Conservation (phyloP, 2,113 vertebrate genomes). For the Labeo rohita region DNA sequence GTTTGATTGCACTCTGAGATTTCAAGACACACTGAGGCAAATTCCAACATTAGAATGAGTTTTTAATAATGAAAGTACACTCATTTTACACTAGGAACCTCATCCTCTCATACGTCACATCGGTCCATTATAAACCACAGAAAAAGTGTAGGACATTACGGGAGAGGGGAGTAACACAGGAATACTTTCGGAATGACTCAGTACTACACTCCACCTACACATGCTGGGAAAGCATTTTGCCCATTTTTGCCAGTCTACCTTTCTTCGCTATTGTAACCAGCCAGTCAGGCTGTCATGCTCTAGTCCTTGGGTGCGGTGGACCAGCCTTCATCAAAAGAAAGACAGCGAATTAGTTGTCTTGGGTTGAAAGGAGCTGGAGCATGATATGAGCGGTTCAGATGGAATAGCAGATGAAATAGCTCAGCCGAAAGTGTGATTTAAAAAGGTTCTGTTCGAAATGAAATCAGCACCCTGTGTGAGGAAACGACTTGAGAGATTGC, state of each 20-base stretch:
- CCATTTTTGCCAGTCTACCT: constrained; percentile 40
- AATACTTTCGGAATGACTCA: constrained; percentile 50
- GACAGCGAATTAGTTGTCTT: constrained; percentile 22
- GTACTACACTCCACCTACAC: constrained; percentile 44
- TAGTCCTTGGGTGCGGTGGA: constrained; percentile 9
- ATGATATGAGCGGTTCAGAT: constrained; percentile 49
- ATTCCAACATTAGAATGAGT: not conserved
- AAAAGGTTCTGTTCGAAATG: constrained; percentile 44
- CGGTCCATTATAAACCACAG: not conserved
- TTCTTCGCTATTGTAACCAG: constrained; percentile 5
- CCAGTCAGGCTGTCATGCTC: constrained; percentile 15
- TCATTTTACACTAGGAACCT: not conserved
- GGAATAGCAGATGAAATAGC: constrained; percentile 54
- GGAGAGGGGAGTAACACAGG: constrained; percentile 21
- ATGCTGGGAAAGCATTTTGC: constrained; percentile 42
- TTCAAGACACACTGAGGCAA: not conserved
- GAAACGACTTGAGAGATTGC: constrained; percentile 52
- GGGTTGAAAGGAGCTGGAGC: constrained; percentile 44
- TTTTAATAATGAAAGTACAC: not conserved
- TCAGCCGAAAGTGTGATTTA: constrained; percentile 50
- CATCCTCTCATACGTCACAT: constrained; percentile 25
- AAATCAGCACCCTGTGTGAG: constrained; percentile 47
- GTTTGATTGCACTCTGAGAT: not conserved
- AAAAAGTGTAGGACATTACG: not conserved
- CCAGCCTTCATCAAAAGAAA: constrained; percentile 46